Percentiles rank a stretch among this genome's conserved stretches.
Conservation (phyloP, 2,797 vertebrate species). For the Cirrhinus mrigala region DNA sequence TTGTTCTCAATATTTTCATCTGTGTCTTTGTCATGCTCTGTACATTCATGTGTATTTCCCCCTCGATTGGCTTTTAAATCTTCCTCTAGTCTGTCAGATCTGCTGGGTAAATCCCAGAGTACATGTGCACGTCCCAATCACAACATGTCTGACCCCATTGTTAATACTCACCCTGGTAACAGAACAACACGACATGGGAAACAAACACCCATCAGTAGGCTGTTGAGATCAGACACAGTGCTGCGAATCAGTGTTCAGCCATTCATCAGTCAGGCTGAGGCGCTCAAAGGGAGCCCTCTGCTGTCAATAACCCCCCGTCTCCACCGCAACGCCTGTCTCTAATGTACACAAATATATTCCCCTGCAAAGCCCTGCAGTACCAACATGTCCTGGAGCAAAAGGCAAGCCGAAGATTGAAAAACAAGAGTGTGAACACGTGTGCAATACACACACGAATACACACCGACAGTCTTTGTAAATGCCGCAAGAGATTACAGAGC, state of each 20-base stretch:
- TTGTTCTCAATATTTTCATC: no score
- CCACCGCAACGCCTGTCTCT: background rate
- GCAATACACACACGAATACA: background rate
- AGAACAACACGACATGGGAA: slow-evolving; percentile 53
- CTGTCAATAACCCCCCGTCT: slow-evolving; percentile 60
- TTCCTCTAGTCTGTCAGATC: slow-evolving; percentile 12
- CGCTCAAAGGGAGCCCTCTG: slow-evolving; percentile 75
- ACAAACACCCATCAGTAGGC: slow-evolving; percentile 54
- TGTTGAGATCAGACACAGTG: slow-evolving; percentile 10
- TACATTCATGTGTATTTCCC: background rate
- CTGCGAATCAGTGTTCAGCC: slow-evolving; percentile 60
- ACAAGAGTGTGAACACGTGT: slow-evolving; percentile 8
- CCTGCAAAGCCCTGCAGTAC: slow-evolving; percentile 54
- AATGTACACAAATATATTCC: slow-evolving; percentile 64
- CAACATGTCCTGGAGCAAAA: slow-evolving; percentile 51
- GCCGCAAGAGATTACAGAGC: background rate
- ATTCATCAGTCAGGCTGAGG: slow-evolving; percentile 52
- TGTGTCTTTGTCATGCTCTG: background rate
- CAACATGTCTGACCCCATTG: slow-evolving; percentile 6
- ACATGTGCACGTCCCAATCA: slow-evolving; percentile 22
- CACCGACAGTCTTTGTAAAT: slow-evolving; percentile 7
- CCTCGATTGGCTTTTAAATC: background rate
- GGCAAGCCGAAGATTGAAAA: slow-evolving; percentile 52
- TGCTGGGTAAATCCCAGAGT: slow-evolving; percentile 16
- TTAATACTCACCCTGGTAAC: slow-evolving; percentile 45